A percentile compares a stretch with the other conserved stretches of the same genome.
phyloP scores from a whole-genome alignment of 2,888 invertebrate genomes.

The Lissocephala sabroskyi region DNA sequence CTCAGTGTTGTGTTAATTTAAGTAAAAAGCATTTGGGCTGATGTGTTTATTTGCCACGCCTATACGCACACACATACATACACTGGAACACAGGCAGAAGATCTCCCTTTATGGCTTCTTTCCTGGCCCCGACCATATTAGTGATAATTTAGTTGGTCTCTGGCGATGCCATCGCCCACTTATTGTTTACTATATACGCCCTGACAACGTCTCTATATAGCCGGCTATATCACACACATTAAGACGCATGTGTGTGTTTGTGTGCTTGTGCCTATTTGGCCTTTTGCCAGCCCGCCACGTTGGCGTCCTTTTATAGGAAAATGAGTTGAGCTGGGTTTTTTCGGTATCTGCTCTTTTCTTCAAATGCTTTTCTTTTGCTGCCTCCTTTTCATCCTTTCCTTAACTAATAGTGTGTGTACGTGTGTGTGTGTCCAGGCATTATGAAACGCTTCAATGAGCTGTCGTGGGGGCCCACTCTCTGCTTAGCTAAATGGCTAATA shows the following conservation, averaged over 20 bases:
- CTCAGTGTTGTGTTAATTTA: constrained; percentile 53
- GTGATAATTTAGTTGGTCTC: constrained; percentile 64
- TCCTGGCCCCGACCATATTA: constrained; percentile 43
- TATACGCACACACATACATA: constrained; percentile 11
- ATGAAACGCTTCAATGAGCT: constrained; percentile 59
- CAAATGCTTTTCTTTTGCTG: constrained; percentile 17
- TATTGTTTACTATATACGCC: constrained; percentile 35
- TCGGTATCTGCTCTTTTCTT: background rate
- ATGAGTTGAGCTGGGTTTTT: constrained; percentile 52
- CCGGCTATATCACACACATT: too few species aligned
- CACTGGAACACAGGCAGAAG: background rate
- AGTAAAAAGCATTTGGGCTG: constrained; percentile 61
- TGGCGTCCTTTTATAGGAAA: constrained; percentile 62
- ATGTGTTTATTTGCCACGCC: constrained; percentile 66
- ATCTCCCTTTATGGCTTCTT: too few species aligned
- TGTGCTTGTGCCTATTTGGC: constrained; percentile 45
- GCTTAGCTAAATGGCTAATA: constrained; percentile 14
- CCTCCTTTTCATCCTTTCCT: too few species aligned
- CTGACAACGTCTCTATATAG: constrained; percentile 24
- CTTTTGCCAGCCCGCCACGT: constrained; percentile 58
- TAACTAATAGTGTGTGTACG: too few species aligned
- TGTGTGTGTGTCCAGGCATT: constrained; percentile 28
- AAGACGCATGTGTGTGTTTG: constrained; percentile 7
- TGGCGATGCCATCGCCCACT: constrained; percentile 41
- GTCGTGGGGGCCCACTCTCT: constrained; percentile 19